Evolutionary conservation across 2,888 invertebrate species (phyloP), one percentile per base, ranked within the genome.

Genomic region (Athalia circularis): DNA sequence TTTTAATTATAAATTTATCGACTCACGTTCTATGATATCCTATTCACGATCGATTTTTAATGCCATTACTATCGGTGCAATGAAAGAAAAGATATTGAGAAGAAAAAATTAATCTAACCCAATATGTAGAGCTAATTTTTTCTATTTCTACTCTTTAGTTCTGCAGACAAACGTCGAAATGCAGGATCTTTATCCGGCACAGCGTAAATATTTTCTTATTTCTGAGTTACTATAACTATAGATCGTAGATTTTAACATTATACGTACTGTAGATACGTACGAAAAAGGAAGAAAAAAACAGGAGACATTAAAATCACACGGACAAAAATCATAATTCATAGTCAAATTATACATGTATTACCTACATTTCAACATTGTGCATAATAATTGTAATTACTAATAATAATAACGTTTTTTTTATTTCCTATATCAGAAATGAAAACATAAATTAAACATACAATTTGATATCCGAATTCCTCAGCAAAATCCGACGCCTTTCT

Each of bases 201-300:
- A 13, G 62, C 13, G 50, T 54, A 64, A 15, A 43, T 74, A 64
- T 72, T 78, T 78, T 75, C 75, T 62, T 75, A 64, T 43, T 75
- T 64, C 74, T 70, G 52, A 78, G 62, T 78, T 78, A 78, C 54
- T 78, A 29, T 29, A 74, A 45, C 54, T 72, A 64, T 4, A 47
- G 29, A 72, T 72, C 72, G 59, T 72, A 7, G 7, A 68, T 68
- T 54, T 54, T 54, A 29, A 29, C 0, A 29, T 29, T 29, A 29
- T 29, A 29, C 29, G 29, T 1, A 29, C 29, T 29, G 29, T 29
- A 29, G 29, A 29, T 29, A 29, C 29, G 2, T 29, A 29, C 29
- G 29, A 29, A 29, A 29, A 29, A 29, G 54, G n/a, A 54, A 54
- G 4, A 11, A 54, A 54, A 11, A 54, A n/a, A 11, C 5, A 7